Evolutionary conservation across 2,113 vertebrate species (phyloP).

Genomic region (Eolophus roseicapilla): DNA sequence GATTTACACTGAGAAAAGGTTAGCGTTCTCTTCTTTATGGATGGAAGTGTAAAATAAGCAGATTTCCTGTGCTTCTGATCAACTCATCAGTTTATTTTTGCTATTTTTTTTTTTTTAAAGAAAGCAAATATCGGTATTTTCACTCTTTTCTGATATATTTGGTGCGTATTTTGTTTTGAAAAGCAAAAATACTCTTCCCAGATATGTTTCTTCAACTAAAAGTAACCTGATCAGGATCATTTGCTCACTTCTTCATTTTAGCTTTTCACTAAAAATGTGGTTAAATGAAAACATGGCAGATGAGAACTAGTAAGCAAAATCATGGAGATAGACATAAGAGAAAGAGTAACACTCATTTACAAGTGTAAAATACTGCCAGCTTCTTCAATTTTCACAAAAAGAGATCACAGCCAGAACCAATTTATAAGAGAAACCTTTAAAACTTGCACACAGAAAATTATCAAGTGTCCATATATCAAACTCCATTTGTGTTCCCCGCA

Average conservation of each 20-base stretch:
- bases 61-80: not conserved
- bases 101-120: not conserved
- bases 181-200: not conserved
- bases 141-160: not conserved
- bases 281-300: not conserved
- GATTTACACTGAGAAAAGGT: not conserved
- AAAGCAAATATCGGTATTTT: not conserved
- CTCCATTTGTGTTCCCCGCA: not conserved
- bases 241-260: not conserved
- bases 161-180: not conserved
- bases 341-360: not conserved
- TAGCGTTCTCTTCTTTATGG: not conserved
- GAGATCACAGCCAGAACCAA: not conserved
- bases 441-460: not conserved
- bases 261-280: not conserved
- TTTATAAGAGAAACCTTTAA: not conserved
- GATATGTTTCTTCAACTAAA: not conserved
- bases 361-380: not conserved
- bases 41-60: not conserved
- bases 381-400: slow-evolving; percentile 2
- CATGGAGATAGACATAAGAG: not conserved
- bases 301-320: not conserved
- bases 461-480: not conserved
- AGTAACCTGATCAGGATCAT: not conserved
- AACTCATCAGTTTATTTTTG: not conserved